Conservation (phyloP, 35 echinoderm and acorn worm genomes). For the Patiria miniata region DNA sequence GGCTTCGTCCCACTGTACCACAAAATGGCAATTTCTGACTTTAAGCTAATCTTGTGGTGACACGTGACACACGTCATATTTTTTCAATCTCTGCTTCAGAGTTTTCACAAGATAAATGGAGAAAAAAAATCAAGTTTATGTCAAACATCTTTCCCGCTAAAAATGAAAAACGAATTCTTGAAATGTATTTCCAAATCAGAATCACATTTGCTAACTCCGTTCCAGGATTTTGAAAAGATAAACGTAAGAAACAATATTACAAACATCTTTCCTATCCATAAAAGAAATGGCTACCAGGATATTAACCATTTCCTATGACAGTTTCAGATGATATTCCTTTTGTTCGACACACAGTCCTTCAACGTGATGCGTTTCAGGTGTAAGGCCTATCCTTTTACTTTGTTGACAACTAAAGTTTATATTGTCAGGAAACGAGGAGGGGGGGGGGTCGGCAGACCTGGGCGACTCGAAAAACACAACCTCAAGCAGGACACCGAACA, state of each 20-base stretch:
- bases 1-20: no score
- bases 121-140: background rate
- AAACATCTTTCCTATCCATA: background rate
- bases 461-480: background rate
- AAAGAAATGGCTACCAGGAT: background rate
- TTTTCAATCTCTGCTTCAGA: no score
- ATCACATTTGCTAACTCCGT: background rate
- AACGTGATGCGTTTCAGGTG: background rate
- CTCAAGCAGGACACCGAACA: constrained; percentile 4
- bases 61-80: no score
- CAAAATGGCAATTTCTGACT: no score
- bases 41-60: no score
- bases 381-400: background rate
- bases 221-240: background rate
- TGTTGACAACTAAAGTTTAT: constrained; percentile 17
- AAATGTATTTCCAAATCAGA: background rate
- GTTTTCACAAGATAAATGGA: no score
- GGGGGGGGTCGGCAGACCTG: background rate
- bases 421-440: background rate
- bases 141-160: background rate
- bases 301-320: background rate
- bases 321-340: background rate
- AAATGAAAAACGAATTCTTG: background rate
- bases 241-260: background rate
- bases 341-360: background rate